Conservation (phyloP, 1,140 invertebrate genomes). For the Caenorhabditis briggsae region DNA sequence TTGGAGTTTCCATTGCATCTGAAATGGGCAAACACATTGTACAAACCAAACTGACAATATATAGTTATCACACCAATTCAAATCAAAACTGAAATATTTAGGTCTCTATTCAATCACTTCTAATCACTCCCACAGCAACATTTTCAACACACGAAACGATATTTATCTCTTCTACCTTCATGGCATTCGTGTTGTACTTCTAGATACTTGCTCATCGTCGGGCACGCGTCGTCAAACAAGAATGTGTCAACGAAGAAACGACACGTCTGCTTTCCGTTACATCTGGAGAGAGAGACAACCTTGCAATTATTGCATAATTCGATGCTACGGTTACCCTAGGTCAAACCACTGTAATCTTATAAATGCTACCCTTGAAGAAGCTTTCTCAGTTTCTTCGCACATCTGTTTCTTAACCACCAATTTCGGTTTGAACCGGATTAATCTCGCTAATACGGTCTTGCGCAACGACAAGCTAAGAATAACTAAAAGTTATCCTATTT, state of each 20-base stretch:
- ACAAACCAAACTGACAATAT: slow-evolving; percentile 11
- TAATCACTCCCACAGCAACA: neutral
- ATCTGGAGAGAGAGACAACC: slow-evolving; percentile 58
- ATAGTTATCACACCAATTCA: neutral
- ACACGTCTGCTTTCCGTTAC: slow-evolving; percentile 61
- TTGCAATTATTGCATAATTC: slow-evolving; percentile 49
- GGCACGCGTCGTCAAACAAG: slow-evolving; percentile 64
- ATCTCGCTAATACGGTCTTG: slow-evolving; percentile 12
- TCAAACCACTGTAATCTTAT: slow-evolving; percentile 48
- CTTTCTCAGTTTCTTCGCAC: slow-evolving; percentile 42
- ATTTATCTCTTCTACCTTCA: slow-evolving; percentile 55
- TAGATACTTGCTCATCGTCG: slow-evolving; percentile 64
- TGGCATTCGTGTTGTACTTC: slow-evolving; percentile 63
- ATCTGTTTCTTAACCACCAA: slow-evolving; percentile 39
- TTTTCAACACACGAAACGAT: slow-evolving; percentile 39
- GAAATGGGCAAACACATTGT: slow-evolving; percentile 32
- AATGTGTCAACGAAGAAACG: slow-evolving; percentile 59
- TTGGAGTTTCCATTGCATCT: slow-evolving; percentile 46
- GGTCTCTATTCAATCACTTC: neutral
- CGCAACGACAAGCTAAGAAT: neutral
- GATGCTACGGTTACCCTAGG: neutral
- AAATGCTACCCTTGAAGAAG: slow-evolving; percentile 19
- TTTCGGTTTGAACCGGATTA: slow-evolving; percentile 51
- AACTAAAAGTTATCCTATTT: neutral
- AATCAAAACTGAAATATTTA: neutral